Evolutionary conservation across 2,888 invertebrate genomes (phyloP).

Genomic region (Hesperia comma): DNA sequence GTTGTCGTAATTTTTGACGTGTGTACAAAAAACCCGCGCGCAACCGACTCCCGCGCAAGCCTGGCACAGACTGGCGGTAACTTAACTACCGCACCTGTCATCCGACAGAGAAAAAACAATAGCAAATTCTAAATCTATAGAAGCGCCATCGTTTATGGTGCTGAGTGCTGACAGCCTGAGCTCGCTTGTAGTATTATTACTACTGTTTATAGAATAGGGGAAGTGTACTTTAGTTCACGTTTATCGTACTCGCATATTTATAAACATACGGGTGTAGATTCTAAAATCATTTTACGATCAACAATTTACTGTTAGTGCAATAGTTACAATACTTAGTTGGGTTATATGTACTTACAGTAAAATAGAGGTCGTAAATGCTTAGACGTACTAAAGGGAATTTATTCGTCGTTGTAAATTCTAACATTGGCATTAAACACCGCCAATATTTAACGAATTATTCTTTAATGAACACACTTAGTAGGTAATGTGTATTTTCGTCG

Average conservation of each 20-base stretch:
- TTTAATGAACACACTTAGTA: too few relatives aligned
- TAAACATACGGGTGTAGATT: neutral
- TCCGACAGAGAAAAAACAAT: constrained; percentile 68
- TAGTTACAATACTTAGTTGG: too few relatives aligned
- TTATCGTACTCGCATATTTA: neutral
- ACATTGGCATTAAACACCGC: too few relatives aligned
- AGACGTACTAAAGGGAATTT: too few relatives aligned
- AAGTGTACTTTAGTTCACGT: constrained; percentile 1
- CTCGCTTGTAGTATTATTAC: constrained; percentile 7
- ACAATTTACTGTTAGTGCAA: too few relatives aligned
- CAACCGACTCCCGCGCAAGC: constrained; percentile 68
- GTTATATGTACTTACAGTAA: too few relatives aligned
- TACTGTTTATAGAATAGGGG: constrained; percentile 13
- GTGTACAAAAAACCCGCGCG: constrained; percentile 42
- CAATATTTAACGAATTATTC: too few relatives aligned
- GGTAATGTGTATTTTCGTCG: too few relatives aligned
- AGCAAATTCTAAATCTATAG: constrained; percentile 67
- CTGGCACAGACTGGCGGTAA: constrained; percentile 60
- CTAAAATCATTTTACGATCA: neutral
- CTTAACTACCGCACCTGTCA: constrained; percentile 69
- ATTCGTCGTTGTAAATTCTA: too few relatives aligned
- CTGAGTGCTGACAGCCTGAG: constrained; percentile 48
- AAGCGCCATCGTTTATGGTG: constrained; percentile 50
- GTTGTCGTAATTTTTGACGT: constrained; percentile 41
- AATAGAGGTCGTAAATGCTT: too few relatives aligned